Evolutionary conservation across 2,113 vertebrate genomes (phyloP).

Genomic region (Labrus mixtus): DNA sequence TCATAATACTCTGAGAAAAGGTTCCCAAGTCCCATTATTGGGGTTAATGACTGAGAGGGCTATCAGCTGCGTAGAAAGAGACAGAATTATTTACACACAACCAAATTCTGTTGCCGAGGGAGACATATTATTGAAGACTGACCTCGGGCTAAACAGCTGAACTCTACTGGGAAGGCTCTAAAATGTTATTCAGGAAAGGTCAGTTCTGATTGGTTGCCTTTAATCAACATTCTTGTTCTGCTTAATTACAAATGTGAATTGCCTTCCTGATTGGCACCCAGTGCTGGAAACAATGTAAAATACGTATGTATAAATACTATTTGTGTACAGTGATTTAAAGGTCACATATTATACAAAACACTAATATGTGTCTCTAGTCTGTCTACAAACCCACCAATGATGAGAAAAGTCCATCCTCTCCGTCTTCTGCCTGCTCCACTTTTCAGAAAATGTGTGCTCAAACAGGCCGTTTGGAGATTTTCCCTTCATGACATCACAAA

Average conservation of each 20-base stretch:
- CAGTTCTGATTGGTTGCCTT: constrained; percentile 36
- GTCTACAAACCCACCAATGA: too few relatives aligned
- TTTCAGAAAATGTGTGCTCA: too few relatives aligned
- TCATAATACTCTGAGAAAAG: constrained; percentile 53
- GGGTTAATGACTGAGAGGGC: constrained; percentile 57
- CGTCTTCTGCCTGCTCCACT: too few relatives aligned
- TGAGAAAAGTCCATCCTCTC: too few relatives aligned
- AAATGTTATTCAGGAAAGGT: constrained; percentile 38
- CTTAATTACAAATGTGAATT: constrained; percentile 37
- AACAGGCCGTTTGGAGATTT: too few relatives aligned
- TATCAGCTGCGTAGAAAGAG: constrained; percentile 32
- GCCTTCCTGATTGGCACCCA: neutral
- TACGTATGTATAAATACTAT: too few relatives aligned
- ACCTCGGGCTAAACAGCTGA: constrained; percentile 52
- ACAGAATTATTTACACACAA: constrained; percentile 44
- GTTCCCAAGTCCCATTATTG: constrained; percentile 37
- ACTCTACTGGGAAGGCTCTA: constrained; percentile 10
- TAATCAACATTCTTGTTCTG: constrained; percentile 44
- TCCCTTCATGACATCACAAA: too few relatives aligned
- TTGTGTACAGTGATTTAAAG: neutral
- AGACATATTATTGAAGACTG: constrained; percentile 36
- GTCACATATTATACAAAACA: neutral
- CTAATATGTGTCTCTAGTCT: too few relatives aligned
- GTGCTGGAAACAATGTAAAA: constrained; percentile 9
- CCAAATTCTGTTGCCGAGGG: constrained; percentile 12